Evolutionary conservation across 2,888 invertebrate genomes (phyloP).

Genomic region (Drosophila meridionalis): DNA sequence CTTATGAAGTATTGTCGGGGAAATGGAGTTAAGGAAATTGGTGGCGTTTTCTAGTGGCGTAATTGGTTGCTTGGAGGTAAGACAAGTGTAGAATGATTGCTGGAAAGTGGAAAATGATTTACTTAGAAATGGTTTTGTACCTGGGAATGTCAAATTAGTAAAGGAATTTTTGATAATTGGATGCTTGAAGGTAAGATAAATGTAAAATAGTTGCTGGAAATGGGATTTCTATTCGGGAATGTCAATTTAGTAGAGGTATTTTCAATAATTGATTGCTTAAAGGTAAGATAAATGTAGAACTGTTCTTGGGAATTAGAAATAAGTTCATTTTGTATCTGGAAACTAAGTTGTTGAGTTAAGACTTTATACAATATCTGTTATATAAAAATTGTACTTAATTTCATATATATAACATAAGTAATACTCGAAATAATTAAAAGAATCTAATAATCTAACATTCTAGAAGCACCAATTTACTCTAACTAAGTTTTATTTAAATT

Average conservation of each 20-base stretch:
- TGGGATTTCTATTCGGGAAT: neutral
- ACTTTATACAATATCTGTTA: too few relatives aligned
- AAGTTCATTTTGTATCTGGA: neutral
- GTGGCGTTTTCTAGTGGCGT: neutral
- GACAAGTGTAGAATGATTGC: neutral
- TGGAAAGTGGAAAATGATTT: neutral
- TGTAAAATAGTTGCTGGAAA: neutral
- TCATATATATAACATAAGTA: neutral
- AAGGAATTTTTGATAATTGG: neutral
- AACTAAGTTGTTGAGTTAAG: too few relatives aligned
- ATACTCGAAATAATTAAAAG: neutral
- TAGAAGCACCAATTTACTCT: neutral
- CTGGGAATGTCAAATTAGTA: neutral
- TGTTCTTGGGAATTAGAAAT: neutral
- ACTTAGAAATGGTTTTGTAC: neutral
- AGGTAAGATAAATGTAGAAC: too few relatives aligned
- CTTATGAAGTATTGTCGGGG: slow-evolving; percentile 2
- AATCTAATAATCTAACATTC: neutral
- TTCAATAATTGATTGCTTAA: neutral
- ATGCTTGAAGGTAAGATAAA: too few relatives aligned
- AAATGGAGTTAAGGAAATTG: neutral
- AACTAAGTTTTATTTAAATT: neutral
- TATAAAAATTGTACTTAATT: neutral
- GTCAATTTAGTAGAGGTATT: neutral
- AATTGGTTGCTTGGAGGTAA: neutral